These are phyloP conservation scores for Sebastes taczanowskii DNA, from an alignment of 2,797 vertebrate species.

Conservation along the genomic window DNA sequence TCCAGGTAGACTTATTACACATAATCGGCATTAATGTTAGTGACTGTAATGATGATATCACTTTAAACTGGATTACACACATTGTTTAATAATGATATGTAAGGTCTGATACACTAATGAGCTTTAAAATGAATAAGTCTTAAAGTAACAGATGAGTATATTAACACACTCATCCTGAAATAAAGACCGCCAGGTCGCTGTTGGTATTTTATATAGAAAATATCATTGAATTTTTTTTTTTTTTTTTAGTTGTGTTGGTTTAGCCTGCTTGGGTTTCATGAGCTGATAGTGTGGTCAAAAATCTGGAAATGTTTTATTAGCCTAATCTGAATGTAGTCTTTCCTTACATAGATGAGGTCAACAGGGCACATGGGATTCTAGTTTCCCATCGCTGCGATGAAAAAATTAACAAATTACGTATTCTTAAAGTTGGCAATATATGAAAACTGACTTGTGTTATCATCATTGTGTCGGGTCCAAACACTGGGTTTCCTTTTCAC, in stretches of 20 bases:
- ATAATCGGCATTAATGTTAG: not conserved
- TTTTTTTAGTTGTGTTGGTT: not conserved
- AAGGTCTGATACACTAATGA: not conserved
- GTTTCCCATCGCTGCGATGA: not conserved
- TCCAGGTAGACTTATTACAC: conserved; percentile 85
- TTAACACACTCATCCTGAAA: not conserved
- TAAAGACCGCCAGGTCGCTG: accelerated
- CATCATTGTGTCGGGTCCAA: not conserved
- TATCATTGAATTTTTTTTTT: not conserved
- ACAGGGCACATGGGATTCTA: not conserved
- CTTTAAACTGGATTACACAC: not conserved
- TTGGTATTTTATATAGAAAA: not conserved
- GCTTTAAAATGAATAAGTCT: not conserved
- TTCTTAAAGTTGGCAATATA: not conserved
- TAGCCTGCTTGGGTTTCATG: not conserved
- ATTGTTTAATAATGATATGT: not conserved
- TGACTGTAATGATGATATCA: not conserved
- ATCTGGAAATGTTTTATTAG: not conserved
- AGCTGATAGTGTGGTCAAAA: conserved; percentile 21
- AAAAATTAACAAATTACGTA: not conserved
- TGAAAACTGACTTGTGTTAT: not conserved
- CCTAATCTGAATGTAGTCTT: not conserved
- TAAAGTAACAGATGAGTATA: not conserved
- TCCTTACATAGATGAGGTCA: not conserved
- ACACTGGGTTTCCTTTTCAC: not conserved